Evolutionary conservation across 2,113 vertebrate species (phyloP), one percentile per base, ranked within the genome.

Genomic region (Phocoena phocoena): DNA sequence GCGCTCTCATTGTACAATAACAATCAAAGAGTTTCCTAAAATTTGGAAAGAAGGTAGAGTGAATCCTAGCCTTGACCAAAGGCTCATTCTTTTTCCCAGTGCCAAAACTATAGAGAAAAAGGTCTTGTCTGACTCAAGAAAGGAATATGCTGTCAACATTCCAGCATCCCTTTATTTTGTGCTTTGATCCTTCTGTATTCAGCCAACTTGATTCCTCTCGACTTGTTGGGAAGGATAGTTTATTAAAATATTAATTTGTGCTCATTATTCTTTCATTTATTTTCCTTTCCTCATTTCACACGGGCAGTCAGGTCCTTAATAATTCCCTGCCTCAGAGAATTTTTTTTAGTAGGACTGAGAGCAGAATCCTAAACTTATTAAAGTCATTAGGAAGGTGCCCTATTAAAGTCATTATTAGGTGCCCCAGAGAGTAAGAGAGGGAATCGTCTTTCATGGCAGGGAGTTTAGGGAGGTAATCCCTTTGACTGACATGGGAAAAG

Each of bases 241-340:
- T 91, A 71, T 93, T 93, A 71, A 93, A 91, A 92, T 90, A 93
- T 84, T 94, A 73, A 47, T 93, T 96, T 93, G 25, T 89, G n/a
- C 25, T 85, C 90, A 1, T 36, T 77, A 23, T 76, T 9, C 21
- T 83, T 92, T 87, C 25, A 82, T 68, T 94, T 92, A 28, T 67
- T 94, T 80, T 89, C 50, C 31, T 93, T 96, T 73, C 6, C 38
- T 88, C 8, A 74, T 70, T 80, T 95, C 36, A 90, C 18, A 70
- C 2, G 50, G 38, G 36, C 23, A 71, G 7, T 53, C 58, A 80
- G 28, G 3, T 20, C 28, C 9, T 88, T 89, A 79, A 86, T 90
- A 93, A 87, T 83, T 68, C 36, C 65, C 23, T 84, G 21, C 60
- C n/a, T 87, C 18, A 68, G 20, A 85, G 25, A 86, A 47, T 67